Base-by-base conservation (phyloP, 2,888 invertebrate species). In the Xestia c-nigrum region DNA sequence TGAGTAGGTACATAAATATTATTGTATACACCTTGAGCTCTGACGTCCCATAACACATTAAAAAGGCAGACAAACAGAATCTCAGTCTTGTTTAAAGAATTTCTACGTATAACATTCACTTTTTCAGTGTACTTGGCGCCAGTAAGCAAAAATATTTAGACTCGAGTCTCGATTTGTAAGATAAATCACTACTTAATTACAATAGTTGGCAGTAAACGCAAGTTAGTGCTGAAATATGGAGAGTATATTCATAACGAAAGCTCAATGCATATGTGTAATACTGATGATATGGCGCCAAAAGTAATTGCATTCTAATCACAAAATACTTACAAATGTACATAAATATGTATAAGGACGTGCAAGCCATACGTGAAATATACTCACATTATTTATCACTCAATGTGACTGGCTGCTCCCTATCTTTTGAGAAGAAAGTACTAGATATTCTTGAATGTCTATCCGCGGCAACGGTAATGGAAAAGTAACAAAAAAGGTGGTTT, bases 371-470 rank as follows among this genome's bases (percentile, higher is more conserved):
- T 80, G 71, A 88, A 74, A 83, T 66, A 74, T 75, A 85, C 68
- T 74, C 69, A 76, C 80, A 83, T 81, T 85, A 88, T 89, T 87
- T 87, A 90, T 89, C 86, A 86, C 88, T 89, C 87, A 74, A 67
- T 64, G 74, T 85, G 87, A 72, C 47, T 21, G 83, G 74, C 65
- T 77, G 67, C 73, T 46, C 16, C 21, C 76, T 75, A 87, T 88
- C 85, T 80, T 80, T 74, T 70, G 68, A 61, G 47, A 65, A 74
- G 74, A 75, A 81, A 61, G 46, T 47, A 68, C 52, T 7, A 43
- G 43, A 64, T n/a, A 7, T 14, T 43, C 43, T 63, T 43, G n/a
- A 31, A 31, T 16, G 31, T 31, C 57, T 57, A 59, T 31, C 6
- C 31, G 16, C 1, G 16, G 3, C 31, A 31, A 31, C 9, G 31